Evolutionary conservation across 2,888 invertebrate genomes (phyloP).

Genomic region (Gastrophysa polygoni): DNA sequence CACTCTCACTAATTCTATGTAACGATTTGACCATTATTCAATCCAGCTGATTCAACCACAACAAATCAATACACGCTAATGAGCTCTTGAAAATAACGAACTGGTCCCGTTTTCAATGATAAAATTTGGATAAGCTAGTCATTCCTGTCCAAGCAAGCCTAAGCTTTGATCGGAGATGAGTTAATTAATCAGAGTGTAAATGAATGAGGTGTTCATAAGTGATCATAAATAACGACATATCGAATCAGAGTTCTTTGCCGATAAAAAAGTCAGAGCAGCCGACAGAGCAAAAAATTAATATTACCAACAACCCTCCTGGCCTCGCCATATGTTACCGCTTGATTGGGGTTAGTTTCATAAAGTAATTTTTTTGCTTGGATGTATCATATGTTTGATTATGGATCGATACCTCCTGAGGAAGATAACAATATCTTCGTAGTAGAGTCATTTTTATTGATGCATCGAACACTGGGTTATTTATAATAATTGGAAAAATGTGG

Average conservation of each 20-base stretch:
- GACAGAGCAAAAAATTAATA: constrained; percentile 29
- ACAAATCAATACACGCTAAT: neutral
- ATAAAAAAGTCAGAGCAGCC: too few species aligned
- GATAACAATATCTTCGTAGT: too few species aligned
- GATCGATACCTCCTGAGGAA: too few species aligned
- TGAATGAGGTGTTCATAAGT: constrained; percentile 29
- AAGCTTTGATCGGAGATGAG: neutral
- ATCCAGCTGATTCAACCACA: neutral
- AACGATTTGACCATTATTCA: neutral
- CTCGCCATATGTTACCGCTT: constrained; percentile 21
- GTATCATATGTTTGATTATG: too few species aligned
- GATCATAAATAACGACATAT: too few species aligned
- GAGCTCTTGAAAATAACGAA: neutral
- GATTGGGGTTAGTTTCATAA: constrained; percentile 16
- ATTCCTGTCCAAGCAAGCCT: neutral
- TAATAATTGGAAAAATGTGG: too few species aligned
- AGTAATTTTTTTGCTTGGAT: neutral
- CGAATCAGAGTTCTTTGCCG: too few species aligned
- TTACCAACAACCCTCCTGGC: constrained; percentile 23
- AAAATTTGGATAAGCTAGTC: neutral
- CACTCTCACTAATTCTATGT: neutral
- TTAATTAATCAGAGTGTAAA: constrained; percentile 7
- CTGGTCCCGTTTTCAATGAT: neutral
- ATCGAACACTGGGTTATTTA: too few species aligned
- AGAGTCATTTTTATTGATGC: too few species aligned